Conservation (phyloP, 2,888 invertebrate genomes). For the Tenthredo mesomela region DNA sequence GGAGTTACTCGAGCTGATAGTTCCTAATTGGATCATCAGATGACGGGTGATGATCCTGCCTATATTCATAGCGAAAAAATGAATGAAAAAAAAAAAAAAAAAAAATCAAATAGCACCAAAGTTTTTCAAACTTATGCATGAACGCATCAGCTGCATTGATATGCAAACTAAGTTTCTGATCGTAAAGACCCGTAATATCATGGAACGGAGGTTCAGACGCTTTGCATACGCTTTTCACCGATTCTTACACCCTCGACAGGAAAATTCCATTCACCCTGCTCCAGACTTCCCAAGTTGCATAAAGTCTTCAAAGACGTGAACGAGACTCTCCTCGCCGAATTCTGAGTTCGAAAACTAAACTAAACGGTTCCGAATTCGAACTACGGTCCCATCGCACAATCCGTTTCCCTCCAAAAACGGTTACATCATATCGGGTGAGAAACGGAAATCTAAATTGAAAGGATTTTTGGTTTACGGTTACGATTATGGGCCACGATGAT, state of each 20-base stretch:
- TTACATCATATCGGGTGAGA: too few species aligned
- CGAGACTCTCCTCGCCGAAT: background rate
- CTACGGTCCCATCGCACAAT: background rate
- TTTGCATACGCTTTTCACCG: conserved; percentile 59
- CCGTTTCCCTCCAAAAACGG: too few species aligned
- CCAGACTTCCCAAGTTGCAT: background rate
- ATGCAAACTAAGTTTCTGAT: conserved; percentile 71
- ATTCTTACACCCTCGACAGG: background rate
- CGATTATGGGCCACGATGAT: background rate
- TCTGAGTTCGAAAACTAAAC: background rate
- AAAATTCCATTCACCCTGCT: background rate
- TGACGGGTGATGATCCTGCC: background rate
- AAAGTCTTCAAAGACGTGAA: background rate
- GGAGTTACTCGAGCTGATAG: background rate
- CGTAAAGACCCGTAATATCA: conserved; percentile 72
- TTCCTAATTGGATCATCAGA: background rate
- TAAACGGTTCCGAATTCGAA: background rate
- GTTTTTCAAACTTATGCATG: background rate
- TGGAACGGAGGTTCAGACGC: conserved; percentile 54
- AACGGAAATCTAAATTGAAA: background rate
- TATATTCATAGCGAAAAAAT: conserved; percentile 52
- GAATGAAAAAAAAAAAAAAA: background rate
- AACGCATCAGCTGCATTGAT: conserved; percentile 65
- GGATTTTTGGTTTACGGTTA: background rate
- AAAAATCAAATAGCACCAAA: background rate